Percentiles rank a stretch among this genome's conserved stretches.
Evolutionary conservation across 2,113 vertebrate species (phyloP).

Genomic region (Pedetes capensis): DNA sequence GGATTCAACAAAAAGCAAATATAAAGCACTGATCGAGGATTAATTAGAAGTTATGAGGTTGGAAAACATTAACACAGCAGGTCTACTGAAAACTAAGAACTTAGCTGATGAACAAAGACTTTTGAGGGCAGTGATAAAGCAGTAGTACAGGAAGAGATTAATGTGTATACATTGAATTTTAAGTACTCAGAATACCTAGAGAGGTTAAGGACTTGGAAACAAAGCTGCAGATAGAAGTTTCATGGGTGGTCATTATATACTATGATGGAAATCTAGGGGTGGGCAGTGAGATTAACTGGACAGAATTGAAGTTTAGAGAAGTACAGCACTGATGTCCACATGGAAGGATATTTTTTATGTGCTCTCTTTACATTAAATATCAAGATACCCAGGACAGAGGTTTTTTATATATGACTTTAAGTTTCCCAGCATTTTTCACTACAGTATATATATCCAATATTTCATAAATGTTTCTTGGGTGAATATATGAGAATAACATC

Average conservation of each 20-base stretch:
- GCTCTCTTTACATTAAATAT: neutral
- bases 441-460: neutral
- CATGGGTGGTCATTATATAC: neutral
- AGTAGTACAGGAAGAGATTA: neutral
- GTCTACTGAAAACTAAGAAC: neutral
- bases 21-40: neutral
- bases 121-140: neutral
- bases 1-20: neutral
- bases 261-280: neutral
- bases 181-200: neutral
- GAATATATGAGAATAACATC: neutral
- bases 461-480: neutral
- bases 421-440: neutral
- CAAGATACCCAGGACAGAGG: neutral
- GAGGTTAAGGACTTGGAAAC: neutral
- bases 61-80: neutral
- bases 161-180: neutral
- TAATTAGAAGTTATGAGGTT: neutral
- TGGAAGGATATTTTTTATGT: neutral
- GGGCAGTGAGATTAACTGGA: neutral
- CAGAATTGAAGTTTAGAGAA: neutral
- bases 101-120: neutral
- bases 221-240: too few relatives aligned
- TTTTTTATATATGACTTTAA: neutral
- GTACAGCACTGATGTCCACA: neutral